A percentile compares a stretch with the other conserved stretches of the same genome.
Conservation (phyloP, 2,797 vertebrate species). For the Darevskia nairensis region DNA sequence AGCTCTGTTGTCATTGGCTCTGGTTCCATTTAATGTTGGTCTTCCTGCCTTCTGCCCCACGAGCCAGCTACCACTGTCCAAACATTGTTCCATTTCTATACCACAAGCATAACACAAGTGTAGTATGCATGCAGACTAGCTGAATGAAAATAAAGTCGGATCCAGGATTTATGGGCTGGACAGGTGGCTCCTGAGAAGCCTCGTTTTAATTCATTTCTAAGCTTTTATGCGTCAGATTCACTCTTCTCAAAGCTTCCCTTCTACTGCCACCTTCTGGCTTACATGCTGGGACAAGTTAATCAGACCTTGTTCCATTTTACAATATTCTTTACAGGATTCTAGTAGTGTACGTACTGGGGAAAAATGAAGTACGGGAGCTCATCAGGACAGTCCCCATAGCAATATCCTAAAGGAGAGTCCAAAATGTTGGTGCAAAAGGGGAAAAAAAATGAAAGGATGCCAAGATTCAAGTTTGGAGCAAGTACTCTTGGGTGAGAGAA, state of each 20-base stretch:
- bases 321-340: not conserved
- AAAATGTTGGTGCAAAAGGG: too few species aligned
- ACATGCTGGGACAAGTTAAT: not conserved
- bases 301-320: too few species aligned
- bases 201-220: slow-evolving; percentile 61
- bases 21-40: too few species aligned
- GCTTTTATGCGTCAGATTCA: rapidly evolving
- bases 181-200: slow-evolving; percentile 39
- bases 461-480: too few species aligned
- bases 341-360: not conserved
- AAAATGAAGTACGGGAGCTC: not conserved
- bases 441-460: too few species aligned
- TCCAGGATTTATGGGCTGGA: slow-evolving; percentile 49
- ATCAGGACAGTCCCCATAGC: too few species aligned
- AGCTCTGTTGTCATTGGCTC: too few species aligned
- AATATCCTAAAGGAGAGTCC: too few species aligned
- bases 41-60: too few species aligned
- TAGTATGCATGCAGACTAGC: not conserved
- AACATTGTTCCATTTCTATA: not conserved
- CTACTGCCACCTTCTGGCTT: rapidly evolving
- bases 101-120: too few species aligned
- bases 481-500: too few species aligned
- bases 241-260: slow-evolving; percentile 23
- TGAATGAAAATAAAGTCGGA: slow-evolving; percentile 38
- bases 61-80: rapidly evolving